Evolutionary conservation across 2,888 invertebrate species (phyloP).

Genomic region (Nomada ruficornis): DNA sequence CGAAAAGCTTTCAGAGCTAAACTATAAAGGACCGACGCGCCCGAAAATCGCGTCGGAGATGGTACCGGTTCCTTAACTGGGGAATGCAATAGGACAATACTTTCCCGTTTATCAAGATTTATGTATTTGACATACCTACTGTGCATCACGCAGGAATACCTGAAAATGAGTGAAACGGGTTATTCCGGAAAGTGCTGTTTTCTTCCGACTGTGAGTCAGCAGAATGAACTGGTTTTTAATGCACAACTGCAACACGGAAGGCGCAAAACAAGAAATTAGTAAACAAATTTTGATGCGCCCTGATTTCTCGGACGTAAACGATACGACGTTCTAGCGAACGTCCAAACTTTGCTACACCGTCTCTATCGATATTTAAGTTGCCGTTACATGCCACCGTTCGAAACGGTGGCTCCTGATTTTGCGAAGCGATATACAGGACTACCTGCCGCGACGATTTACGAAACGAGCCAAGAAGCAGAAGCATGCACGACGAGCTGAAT

Average conservation of each 20-base stretch:
- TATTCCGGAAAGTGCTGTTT: constrained; percentile 50
- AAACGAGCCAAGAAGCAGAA: not conserved
- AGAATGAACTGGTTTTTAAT: not conserved
- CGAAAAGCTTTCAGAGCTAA: not conserved
- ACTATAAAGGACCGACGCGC: not conserved
- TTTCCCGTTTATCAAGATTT: constrained; percentile 49
- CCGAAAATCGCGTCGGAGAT: constrained; percentile 8
- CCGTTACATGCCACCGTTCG: too few species aligned
- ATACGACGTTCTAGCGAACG: too few species aligned
- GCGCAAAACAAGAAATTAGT: not conserved
- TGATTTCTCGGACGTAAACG: too few species aligned
- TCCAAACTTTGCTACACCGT: too few species aligned
- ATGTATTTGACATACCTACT: constrained; percentile 15
- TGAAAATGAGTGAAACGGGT: constrained; percentile 39
- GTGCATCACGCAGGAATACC: not conserved
- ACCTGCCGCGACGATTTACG: not conserved
- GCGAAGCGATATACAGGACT: not conserved
- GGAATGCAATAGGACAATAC: constrained; percentile 36
- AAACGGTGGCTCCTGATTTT: not conserved
- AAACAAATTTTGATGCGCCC: too few species aligned
- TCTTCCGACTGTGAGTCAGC: too few species aligned
- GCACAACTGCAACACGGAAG: fast-evolving
- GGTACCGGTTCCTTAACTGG: constrained; percentile 53
- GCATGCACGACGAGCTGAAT: not conserved
- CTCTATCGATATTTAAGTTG: too few species aligned